Evolutionary conservation across 1,140 invertebrate genomes (phyloP), one percentile per base, ranked within the genome.

Genomic region (Achatina immaculata): DNA sequence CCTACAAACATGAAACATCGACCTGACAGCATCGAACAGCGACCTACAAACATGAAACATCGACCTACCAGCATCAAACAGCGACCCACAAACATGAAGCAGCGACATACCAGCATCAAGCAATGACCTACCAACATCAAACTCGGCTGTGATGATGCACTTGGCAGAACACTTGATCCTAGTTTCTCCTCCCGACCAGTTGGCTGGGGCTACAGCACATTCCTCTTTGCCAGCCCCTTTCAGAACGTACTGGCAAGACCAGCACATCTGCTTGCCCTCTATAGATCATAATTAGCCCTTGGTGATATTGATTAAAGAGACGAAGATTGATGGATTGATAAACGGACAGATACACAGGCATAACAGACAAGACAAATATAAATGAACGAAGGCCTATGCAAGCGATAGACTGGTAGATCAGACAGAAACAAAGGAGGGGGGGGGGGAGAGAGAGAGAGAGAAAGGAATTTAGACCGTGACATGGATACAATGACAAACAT

Each of bases 231-330:
- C 74, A 16, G 31, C 24, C 3, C 74, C 74, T 19, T 4, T 24
- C 16, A 55, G 11, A 0, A 76, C 48, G 34, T 40, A 76, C 48
- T 76, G 74, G 36, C 74, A 76, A 1, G 74, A n/a, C 74, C 74
- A 76, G 43, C 74, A 76, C 51, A 65, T 76, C 74, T 76, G 74
- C 38, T 55, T 1, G 31, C 43, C 11, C n/a, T 74, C 72, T 74
- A 9, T 1, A 40, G 0, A 40, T 42, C 28, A 34, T 31, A 7
- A 31, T 14, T 66, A 66, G n/a, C n/a, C n/a, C n/a, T n/a, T n/a
- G n/a, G n/a, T n/a, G n/a, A n/a, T n/a, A n/a, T n/a, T n/a, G 11
- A 51, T 24, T 24, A 51, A 51, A 51, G 48, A 51, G 24, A 51
- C 11, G 48, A 24, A 51, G 24, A 51, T 11, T 51, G 24, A 51